Conservation (phyloP, 2,113 vertebrate genomes). For the Pao palembangensis region DNA sequence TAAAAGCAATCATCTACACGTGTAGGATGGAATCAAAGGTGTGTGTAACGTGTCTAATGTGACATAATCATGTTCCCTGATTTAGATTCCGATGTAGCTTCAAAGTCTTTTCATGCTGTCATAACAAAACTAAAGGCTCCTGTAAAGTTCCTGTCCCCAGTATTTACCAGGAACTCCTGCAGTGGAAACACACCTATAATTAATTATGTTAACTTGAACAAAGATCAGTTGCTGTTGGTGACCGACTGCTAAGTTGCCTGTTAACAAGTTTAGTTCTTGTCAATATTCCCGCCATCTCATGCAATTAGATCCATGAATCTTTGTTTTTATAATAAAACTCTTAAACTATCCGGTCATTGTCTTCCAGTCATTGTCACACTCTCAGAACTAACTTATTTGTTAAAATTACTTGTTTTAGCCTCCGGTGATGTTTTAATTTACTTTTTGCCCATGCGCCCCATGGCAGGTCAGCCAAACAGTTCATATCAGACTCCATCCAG, state of each 20-base stretch:
- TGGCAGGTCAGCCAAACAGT: slow-evolving; percentile 41
- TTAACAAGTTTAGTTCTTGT: no score
- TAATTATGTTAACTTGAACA: no score
- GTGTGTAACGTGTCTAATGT: background rate
- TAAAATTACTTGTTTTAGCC: background rate
- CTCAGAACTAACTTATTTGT: slow-evolving; percentile 6
- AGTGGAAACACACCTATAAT: no score
- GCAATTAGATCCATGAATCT: no score
- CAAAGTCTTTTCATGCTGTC: no score
- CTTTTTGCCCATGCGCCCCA: slow-evolving; percentile 1
- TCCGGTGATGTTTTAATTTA: slow-evolving; percentile 9
- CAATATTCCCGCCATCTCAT: no score
- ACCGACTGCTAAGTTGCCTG: no score
- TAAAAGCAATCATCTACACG: slow-evolving; percentile 2
- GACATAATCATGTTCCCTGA: background rate
- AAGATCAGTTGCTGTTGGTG: no score
- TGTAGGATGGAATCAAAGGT: background rate
- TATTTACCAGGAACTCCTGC: no score
- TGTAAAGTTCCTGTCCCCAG: no score
- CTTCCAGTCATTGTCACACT: slow-evolving; percentile 1
- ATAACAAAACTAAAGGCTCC: no score
- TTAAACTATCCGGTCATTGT: background rate
- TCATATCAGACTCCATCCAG: slow-evolving; percentile 33
- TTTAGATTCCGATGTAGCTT: no score
- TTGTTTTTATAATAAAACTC: background rate